These are phyloP conservation scores for Myotis brandtii DNA, from an alignment of 2,113 vertebrate species.

Conservation along the genomic window DNA sequence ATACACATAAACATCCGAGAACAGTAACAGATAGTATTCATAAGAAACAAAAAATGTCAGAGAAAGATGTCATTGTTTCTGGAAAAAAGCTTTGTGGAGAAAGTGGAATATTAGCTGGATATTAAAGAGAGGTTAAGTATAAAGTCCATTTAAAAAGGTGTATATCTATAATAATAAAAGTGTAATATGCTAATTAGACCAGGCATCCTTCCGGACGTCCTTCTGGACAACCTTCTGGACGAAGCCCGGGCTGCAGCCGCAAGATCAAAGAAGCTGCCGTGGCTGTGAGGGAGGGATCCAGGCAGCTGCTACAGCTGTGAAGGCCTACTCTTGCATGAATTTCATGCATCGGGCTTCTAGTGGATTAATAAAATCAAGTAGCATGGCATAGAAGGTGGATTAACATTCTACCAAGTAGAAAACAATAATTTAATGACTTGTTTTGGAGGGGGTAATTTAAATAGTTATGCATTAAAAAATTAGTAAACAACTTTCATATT, in stretches of 20 bases:
- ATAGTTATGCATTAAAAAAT: constrained; percentile 9
- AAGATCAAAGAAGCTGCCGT: too few species aligned
- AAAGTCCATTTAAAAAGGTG: not conserved
- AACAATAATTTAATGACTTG: not conserved
- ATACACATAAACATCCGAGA: not conserved
- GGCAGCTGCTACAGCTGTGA: too few species aligned
- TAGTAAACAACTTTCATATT: not conserved
- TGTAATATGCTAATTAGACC: too few species aligned
- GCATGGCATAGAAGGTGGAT: not conserved
- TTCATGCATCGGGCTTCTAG: too few species aligned
- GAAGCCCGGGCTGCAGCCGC: too few species aligned
- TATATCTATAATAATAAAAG: not conserved
- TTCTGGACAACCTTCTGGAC: too few species aligned
- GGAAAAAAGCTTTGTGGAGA: not conserved
- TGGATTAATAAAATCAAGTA: not conserved
- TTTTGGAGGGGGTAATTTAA: not conserved
- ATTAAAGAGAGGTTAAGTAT: not conserved
- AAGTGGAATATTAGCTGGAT: not conserved
- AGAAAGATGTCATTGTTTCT: not conserved
- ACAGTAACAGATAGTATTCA: not conserved
- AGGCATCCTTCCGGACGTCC: too few species aligned
- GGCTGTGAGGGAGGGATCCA: too few species aligned
- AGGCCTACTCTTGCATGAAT: too few species aligned
- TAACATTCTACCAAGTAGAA: not conserved
- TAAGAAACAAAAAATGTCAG: not conserved